phyloP scores from a whole-genome alignment of 2,888 invertebrate genomes.

The Sphinx pinastri region DNA sequence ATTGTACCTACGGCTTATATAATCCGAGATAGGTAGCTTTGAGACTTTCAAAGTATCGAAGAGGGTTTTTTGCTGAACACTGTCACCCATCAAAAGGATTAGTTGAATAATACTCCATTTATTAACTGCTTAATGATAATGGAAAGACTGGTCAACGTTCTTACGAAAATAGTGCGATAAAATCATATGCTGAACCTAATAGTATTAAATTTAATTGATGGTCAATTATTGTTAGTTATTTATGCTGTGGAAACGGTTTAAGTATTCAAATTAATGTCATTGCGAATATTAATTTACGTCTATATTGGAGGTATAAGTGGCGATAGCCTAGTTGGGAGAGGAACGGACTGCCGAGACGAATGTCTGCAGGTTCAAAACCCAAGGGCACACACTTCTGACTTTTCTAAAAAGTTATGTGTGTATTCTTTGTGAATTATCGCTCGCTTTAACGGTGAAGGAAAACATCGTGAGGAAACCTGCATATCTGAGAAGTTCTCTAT shows the following conservation, averaged over 20 bases:
- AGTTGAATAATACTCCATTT: slow-evolving; percentile 2
- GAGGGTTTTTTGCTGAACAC: slow-evolving; percentile 2
- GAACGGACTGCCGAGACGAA: too few relatives aligned
- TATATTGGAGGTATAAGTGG: too few relatives aligned
- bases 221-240: not conserved
- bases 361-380: too few relatives aligned
- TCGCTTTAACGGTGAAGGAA: too few relatives aligned
- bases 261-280: not conserved
- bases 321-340: too few relatives aligned
- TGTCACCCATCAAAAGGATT: slow-evolving; percentile 1
- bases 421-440: too few relatives aligned
- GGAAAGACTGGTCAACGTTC: not conserved
- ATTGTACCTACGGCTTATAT: not conserved
- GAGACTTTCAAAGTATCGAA: not conserved
- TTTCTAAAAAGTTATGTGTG: too few relatives aligned
- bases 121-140: slow-evolving; percentile 3
- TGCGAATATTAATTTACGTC: not conserved
- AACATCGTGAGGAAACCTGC: too few relatives aligned
- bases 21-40: not conserved
- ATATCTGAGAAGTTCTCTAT: too few relatives aligned
- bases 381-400: too few relatives aligned
- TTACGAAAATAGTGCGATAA: not conserved
- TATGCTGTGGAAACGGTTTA: not conserved
- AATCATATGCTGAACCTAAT: not conserved
- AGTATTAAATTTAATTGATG: not conserved